Evolutionary conservation across 2,113 vertebrate species (phyloP), one percentile per base, ranked within the genome.

Genomic region (Ranitomeya imitator): DNA sequence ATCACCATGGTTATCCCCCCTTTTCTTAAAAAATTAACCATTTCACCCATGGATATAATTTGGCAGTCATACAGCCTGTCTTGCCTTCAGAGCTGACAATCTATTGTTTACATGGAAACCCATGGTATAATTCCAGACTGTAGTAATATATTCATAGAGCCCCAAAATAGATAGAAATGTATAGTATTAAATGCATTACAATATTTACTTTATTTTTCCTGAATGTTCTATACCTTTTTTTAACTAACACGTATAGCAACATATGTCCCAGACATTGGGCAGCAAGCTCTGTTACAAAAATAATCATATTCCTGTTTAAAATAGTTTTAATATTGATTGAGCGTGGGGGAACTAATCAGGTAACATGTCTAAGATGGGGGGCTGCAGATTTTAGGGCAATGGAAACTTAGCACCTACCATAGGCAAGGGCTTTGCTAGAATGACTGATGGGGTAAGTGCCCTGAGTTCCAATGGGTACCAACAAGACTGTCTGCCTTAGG

Each of bases 1-100:
- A 59, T 88, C 87, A 83, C 80, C 87, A 83, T 88, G 87, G 87
- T 84, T 88, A 88, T 88, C 57, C 60, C 59, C 85, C 59, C 12
- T 83, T 83, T 65, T 45, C 37, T n/a, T 18, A 51, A 69, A 69
- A 81, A 84, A 78, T 77, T 83, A 88, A 88, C 79, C 59, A 55
- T 52, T 83, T 74, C 71, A 10, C 14, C 10, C n/a, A 23, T 11
- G 31, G 12, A 9, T 26, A 63, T 26, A 82, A 45, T 26, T 63
- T 1, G 52, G 23, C 16, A n/a, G 15, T 59, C 69, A 45, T 59
- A 26, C 54, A 7, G 11, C 31, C 45, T 60, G 4, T 61, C 23
- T 21, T n/a, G 15, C 19, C 73, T 12, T 6, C 71, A 63, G 79
- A 87, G 79, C 23, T 82, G 61, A 73, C 65, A 81, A 57, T 77